These are phyloP conservation scores for Tiliqua scincoides DNA, from an alignment of 2,113 vertebrate species.

Conservation along the genomic window DNA sequence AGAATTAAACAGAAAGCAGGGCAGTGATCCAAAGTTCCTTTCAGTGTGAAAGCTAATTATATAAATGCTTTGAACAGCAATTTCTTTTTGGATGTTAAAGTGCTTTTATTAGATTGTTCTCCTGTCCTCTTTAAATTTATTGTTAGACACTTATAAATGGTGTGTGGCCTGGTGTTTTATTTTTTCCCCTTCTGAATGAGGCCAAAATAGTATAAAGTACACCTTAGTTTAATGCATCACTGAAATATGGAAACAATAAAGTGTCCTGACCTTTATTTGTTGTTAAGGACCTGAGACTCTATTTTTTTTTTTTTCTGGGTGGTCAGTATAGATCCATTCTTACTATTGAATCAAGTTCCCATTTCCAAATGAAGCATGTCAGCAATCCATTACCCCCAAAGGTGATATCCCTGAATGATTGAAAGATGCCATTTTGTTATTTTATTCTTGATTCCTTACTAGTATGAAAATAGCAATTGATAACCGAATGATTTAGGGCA, in stretches of 20 bases:
- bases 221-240: slow-evolving; percentile 28
- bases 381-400: slow-evolving; percentile 1
- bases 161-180: slow-evolving; percentile 30
- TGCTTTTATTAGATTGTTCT: slow-evolving; percentile 80
- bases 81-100: slow-evolving; percentile 77
- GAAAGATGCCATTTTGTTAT: background rate
- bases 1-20: slow-evolving; percentile 71
- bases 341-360: background rate
- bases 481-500: slow-evolving; percentile 24
- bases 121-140: slow-evolving; percentile 74
- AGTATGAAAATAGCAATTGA: background rate
- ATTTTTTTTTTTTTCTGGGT: background rate
- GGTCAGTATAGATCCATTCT: background rate
- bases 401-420: slow-evolving; percentile 1
- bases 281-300: background rate
- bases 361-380: slow-evolving; percentile 13
- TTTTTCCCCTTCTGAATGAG: background rate
- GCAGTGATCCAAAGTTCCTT: slow-evolving; percentile 68
- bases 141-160: slow-evolving; percentile 66
- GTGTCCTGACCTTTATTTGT: background rate
- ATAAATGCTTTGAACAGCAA: slow-evolving; percentile 77
- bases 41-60: slow-evolving; percentile 77
- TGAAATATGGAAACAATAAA: slow-evolving; percentile 12
- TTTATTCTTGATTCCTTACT: slow-evolving; percentile 5
- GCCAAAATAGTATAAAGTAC: slow-evolving; percentile 11